Base-by-base conservation (phyloP, 2,113 vertebrate genomes). In the Xerus inauris region DNA sequence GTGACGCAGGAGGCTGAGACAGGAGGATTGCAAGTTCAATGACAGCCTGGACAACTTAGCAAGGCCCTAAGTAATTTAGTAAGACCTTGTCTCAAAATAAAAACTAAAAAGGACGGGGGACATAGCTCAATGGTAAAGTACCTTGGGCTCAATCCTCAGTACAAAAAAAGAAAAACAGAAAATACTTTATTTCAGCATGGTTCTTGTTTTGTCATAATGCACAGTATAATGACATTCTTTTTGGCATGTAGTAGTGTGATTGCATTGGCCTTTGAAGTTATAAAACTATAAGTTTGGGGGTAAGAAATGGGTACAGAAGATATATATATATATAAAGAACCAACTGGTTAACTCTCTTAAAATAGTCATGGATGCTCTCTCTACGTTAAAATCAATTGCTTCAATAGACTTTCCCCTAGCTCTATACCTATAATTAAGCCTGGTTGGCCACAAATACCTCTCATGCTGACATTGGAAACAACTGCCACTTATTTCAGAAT, bases 151-250 rank as follows among this genome's bases (percentile, higher is more conserved):
- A 9, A 62, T 26, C 9, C 59, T 9, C 8, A 65, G 30, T 65
- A 65, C 64, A 65, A 65, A 65, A 65, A 65, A 32, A 6, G 24
- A 30, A 65, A 65, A 65, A 65, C 28, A 65, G 59, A 62, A 24
- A 57, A 20, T 22, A 57, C 54, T 57, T 20, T 62, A 59, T 89
- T 76, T 77, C 38, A 35, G 26, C 40, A 8, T 16, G 71, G 75
- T 95, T 57, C 17, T 47, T 5, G 42, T 62, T 93, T 94, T 47
- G 6, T 94, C 19, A 67, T 73, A 91, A 85, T 79, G 91, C 19
- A 30, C 7, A 86, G 40, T 24, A 72, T 64, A 65, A 22, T 62
- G 7, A 73, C 42, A 72, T 81, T 91, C 35, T 93, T 49, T 54
- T 73, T 38, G 32, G 32, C 20, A 32, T n/a, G n/a, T n/a, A n/a